Conservation (phyloP, 2,113 vertebrate genomes). For the Chionis minor region DNA sequence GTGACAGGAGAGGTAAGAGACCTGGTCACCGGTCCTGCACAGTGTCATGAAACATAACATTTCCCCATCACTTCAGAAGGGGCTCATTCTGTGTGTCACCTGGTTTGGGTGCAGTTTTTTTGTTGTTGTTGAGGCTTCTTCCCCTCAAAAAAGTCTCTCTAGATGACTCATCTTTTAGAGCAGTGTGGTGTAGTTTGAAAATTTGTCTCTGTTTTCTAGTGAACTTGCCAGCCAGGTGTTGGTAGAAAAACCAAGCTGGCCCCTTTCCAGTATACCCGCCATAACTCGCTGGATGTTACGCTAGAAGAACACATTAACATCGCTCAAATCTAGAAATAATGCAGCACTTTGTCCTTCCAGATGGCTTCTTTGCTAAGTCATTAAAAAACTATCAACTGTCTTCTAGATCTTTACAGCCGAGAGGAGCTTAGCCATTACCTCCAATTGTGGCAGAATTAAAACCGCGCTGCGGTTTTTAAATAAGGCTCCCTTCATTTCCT, state of each 20-base stretch:
- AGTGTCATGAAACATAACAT: neutral
- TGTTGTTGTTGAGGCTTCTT: neutral
- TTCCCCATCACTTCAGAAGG: accelerated
- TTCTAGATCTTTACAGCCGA: neutral
- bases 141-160: accelerated
- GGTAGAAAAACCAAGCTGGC: neutral
- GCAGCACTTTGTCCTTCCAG: neutral
- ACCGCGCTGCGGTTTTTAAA: neutral
- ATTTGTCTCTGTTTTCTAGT: too few species aligned
- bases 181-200: neutral
- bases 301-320: neutral
- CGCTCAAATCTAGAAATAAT: neutral
- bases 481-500: neutral
- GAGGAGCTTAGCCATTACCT: neutral
- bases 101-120: neutral
- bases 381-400: neutral
- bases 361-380: neutral
- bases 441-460: neutral
- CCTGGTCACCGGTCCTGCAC: neutral
- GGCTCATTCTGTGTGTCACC: neutral
- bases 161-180: neutral
- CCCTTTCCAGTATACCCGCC: neutral
- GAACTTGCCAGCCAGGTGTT: neutral
- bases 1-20: neutral
- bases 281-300: neutral